phyloP scores from a whole-genome alignment of 2,113 vertebrate species.

The Erythrolamprus reginae region DNA sequence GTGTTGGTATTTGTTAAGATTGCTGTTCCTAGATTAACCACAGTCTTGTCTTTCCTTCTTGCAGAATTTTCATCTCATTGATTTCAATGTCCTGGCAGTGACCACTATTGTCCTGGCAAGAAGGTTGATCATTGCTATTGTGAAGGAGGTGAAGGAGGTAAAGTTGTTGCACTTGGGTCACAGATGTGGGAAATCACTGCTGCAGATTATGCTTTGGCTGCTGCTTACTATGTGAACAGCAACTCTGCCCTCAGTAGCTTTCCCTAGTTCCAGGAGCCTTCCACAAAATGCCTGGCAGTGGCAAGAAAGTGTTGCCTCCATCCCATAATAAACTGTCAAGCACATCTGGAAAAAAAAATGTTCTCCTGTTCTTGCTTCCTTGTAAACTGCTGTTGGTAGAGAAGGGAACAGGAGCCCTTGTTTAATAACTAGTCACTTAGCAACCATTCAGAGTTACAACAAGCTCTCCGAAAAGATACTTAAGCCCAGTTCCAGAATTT shows the following conservation, averaged over 20 bases:
- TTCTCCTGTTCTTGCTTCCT: neutral
- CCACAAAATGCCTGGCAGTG: neutral
- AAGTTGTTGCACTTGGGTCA: neutral
- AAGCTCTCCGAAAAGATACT: no score
- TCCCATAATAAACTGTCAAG: neutral
- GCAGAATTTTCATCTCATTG: constrained; percentile 98
- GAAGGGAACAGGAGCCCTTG: neutral
- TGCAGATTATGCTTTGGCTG: neutral
- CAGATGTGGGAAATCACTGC: neutral
- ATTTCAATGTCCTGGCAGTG: constrained; percentile 97
- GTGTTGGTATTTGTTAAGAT: neutral
- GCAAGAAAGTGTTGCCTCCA: neutral
- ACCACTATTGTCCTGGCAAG: constrained; percentile 90
- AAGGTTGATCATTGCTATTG: constrained; percentile 88
- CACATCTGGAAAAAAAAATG: neutral
- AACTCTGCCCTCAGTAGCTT: neutral
- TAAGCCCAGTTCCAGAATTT: no score
- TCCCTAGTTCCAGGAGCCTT: neutral
- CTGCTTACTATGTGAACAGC: neutral
- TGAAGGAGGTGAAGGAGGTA: constrained; percentile 86
- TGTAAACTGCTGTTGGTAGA: neutral
- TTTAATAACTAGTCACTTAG: no score
- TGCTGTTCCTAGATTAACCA: no score
- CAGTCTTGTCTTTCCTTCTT: constrained; percentile 12
- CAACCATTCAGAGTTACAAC: no score